A percentile compares a stretch with the other conserved stretches of the same genome.
Evolutionary conservation across 2,888 invertebrate genomes (phyloP).

Genomic region (Bedellia somnulentella): DNA sequence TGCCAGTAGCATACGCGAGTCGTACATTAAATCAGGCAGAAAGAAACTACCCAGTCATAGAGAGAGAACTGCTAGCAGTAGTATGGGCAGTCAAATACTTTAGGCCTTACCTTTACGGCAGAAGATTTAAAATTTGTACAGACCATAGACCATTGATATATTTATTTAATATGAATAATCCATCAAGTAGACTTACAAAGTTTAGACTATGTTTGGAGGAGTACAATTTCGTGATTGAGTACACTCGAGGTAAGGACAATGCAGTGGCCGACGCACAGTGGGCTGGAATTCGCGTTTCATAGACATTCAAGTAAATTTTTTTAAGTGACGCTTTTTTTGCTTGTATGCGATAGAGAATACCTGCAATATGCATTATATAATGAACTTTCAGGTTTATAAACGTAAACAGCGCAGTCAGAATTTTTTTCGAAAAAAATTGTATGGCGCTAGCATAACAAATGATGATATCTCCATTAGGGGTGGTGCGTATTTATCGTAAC

Average conservation of each 20-base stretch:
- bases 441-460: too few relatives aligned
- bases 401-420: too few relatives aligned
- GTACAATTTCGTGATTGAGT: slow-evolving; percentile 9
- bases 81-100: slow-evolving; percentile 1
- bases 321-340: too few relatives aligned
- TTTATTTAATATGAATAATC: slow-evolving; percentile 2
- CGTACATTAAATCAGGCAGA: slow-evolving; percentile 1
- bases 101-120: slow-evolving; percentile 1
- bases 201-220: slow-evolving; percentile 3
- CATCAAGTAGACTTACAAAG: neutral
- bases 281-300: too few relatives aligned
- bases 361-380: too few relatives aligned
- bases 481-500: too few relatives aligned
- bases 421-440: too few relatives aligned
- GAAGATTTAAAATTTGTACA: neutral
- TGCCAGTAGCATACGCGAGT: neutral
- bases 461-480: too few relatives aligned
- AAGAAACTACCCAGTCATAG: neutral
- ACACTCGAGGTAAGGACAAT: slow-evolving; percentile 10
- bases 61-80: neutral
- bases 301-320: too few relatives aligned
- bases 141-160: neutral
- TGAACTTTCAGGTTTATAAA: too few relatives aligned
- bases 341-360: too few relatives aligned
- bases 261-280: slow-evolving; percentile 11